Evolutionary conservation across 2,797 vertebrate genomes (phyloP).

Genomic region (Tapirus indicus): DNA sequence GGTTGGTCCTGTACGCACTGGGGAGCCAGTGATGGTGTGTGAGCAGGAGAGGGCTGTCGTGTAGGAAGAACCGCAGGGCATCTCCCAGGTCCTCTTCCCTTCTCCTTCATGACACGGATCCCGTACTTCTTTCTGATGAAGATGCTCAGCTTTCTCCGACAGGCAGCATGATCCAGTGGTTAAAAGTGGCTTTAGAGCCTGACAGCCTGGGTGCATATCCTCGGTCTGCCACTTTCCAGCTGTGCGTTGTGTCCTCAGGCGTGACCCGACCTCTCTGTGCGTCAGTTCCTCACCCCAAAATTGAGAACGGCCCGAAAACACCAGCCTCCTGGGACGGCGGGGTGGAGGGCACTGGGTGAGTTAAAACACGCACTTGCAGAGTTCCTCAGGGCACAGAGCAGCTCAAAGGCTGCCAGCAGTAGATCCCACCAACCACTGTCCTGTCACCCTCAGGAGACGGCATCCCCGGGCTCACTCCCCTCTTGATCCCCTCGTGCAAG

Average conservation of each 20-base stretch:
- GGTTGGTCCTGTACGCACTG: not conserved
- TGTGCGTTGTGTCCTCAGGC: not conserved
- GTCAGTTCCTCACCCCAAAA: not conserved
- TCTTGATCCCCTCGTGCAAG: too few relatives aligned
- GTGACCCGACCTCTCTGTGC: not conserved
- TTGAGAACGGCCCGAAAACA: not conserved
- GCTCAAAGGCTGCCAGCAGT: not conserved
- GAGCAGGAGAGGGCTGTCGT: not conserved
- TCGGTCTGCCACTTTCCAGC: not conserved
- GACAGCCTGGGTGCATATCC: not conserved
- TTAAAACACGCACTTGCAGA: not conserved
- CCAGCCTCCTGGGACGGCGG: not conserved
- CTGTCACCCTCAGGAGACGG: not conserved
- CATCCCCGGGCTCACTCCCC: not conserved
- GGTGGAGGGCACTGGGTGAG: not conserved
- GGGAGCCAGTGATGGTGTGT: not conserved
- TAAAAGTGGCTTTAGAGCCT: not conserved
- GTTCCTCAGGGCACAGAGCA: not conserved
- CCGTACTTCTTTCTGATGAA: not conserved
- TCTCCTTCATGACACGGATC: not conserved
- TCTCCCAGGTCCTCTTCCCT: not conserved
- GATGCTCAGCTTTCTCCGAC: not conserved
- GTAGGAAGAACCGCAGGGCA: not conserved
- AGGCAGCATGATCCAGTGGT: too few relatives aligned
- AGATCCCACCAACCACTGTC: not conserved